Conservation (phyloP, 2,113 vertebrate species). For the Cranoglanis bouderius region DNA sequence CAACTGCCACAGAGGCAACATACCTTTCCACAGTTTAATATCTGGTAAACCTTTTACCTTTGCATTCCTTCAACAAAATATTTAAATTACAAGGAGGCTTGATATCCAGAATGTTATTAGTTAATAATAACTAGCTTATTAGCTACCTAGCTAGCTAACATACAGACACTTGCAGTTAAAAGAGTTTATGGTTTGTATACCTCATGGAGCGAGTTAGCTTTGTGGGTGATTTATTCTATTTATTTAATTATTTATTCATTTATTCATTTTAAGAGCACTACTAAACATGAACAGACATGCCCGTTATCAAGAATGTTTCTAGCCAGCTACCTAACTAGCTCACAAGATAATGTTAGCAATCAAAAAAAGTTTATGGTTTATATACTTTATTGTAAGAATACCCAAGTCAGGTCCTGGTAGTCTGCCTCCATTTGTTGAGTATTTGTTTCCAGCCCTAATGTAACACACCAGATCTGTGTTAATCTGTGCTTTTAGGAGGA, state of each 20-base stretch:
- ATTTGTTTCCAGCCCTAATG: not conserved
- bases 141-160: not conserved
- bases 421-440: not conserved
- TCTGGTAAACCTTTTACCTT: not conserved
- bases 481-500: not conserved
- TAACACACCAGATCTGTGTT: not conserved
- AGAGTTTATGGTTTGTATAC: not conserved
- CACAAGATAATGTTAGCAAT: no score
- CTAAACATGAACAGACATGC: not conserved
- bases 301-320: no score
- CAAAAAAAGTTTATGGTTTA: not conserved
- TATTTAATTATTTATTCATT: no score
- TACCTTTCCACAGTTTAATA: not conserved
- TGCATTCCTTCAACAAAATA: not conserved
- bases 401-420: not conserved
- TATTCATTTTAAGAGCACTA: no score
- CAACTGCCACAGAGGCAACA: not conserved
- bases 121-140: not conserved
- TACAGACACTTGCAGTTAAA: not conserved
- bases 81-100: not conserved
- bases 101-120: not conserved
- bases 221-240: no score
- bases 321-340: no score
- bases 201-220: not conserved
- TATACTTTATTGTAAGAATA: no score